Evolutionary conservation across 2,113 vertebrate species (phyloP), one percentile per base, ranked within the genome.

Genomic region (Chaenogobius annularis): DNA sequence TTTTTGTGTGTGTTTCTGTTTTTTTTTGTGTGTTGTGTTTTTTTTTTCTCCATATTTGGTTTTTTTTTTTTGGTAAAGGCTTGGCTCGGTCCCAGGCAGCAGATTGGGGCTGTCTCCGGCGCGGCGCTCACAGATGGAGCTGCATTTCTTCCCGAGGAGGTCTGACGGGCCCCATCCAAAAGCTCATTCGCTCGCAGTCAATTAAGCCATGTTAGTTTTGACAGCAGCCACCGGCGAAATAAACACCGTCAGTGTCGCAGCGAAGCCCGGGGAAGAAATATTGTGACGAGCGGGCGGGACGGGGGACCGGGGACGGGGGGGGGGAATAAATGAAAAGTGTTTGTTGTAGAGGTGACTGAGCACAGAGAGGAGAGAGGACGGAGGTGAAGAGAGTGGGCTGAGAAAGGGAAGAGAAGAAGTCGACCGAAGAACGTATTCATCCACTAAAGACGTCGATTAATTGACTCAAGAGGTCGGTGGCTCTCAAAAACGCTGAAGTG

Each of bases 191-290:
- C 91, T 91, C 73, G 88, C 88, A 90, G 89, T 92, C 90, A 93
- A 93, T 90, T 92, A 92, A 93, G 92, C 90, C 88, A 82, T 91
- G 92, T 90, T 93, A 90, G 90, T 89, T 90, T 86, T 93, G 91
- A 92, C 92, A 92, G 91, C 79, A 86, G 91, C 92, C 87, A 85
- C 80, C 75, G 91, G 92, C 92, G 54, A 91, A 92, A 89, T 90
- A 92, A 90, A 92, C 90, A 88, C 81, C 85, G 82, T 90, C 90
- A 90, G 83, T 87, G 90, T 92, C 91, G 86, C 23, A 23, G 55
- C 2, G 55, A 14, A 11, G 55, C 2, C 23, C 10, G 58, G 73
- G 73, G 78, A 85, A 86, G 85, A 91, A 89, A 89, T 84, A 90
- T 85, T 87, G 83, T 83, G 83, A 89, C 87, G n/a, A n/a, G n/a